These are phyloP conservation scores for Dasypogon diadema DNA, from an alignment of 2,888 invertebrate genomes.

Conservation along the genomic window DNA sequence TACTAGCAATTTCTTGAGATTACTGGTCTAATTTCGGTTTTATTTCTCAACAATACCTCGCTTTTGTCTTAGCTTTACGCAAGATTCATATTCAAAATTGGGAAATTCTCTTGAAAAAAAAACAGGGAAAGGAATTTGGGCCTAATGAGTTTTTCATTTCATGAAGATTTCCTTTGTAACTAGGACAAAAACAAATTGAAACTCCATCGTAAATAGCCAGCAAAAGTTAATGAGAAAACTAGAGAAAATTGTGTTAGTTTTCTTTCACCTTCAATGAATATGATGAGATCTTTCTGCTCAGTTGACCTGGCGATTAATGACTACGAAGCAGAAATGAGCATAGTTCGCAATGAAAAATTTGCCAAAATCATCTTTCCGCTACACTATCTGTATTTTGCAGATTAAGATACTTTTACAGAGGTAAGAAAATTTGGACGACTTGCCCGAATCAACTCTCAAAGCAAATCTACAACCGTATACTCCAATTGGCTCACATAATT, in stretches of 20 bases:
- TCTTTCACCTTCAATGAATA: slow-evolving; percentile 45
- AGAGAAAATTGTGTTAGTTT: slow-evolving; percentile 42
- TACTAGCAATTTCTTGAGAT: too few relatives aligned
- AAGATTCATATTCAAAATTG: too few relatives aligned
- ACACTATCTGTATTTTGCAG: not conserved
- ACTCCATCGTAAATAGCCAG: slow-evolving; percentile 30
- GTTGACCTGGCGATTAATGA: not conserved
- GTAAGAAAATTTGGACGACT: too few relatives aligned
- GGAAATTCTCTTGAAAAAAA: too few relatives aligned
- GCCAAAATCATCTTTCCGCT: slow-evolving; percentile 38
- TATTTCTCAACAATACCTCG: too few relatives aligned
- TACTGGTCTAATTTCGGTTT: too few relatives aligned
- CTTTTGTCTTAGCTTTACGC: too few relatives aligned
- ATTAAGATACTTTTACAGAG: too few relatives aligned
- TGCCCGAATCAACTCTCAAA: not conserved
- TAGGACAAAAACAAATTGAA: slow-evolving; percentile 29
- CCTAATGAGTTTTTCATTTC: too few relatives aligned
- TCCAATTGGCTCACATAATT: slow-evolving; percentile 1
- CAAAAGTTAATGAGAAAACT: slow-evolving; percentile 44
- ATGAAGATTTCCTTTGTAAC: too few relatives aligned
- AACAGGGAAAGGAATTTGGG: too few relatives aligned
- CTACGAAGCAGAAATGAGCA: not conserved
- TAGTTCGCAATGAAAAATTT: not conserved
- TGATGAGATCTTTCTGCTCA: slow-evolving; percentile 45
- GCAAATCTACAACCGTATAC: not conserved